Evolutionary conservation across 2,113 vertebrate genomes (phyloP).

Genomic region (Mionectes macconnelli): DNA sequence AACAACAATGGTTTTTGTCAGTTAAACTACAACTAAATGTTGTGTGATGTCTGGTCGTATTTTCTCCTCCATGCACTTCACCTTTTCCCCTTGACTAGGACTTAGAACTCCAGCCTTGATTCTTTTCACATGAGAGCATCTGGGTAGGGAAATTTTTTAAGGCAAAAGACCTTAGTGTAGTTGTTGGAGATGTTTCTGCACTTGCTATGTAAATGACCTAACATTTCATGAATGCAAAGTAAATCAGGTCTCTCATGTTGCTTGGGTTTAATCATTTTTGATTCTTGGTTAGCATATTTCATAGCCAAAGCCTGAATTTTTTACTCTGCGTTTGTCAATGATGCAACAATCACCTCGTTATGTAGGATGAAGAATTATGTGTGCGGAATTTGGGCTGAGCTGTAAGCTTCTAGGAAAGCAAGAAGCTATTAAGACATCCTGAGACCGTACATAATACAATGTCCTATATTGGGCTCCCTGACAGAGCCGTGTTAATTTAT

Average conservation of each 20-base stretch:
- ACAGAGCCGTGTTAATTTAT: background rate
- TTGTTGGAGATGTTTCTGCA: background rate
- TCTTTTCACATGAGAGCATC: background rate
- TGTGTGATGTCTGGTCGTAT: background rate
- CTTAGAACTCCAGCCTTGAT: background rate
- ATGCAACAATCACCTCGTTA: conserved; percentile 17
- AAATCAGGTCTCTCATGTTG: background rate
- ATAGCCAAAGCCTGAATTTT: background rate
- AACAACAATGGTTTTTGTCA: background rate
- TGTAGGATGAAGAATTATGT: conserved; percentile 11
- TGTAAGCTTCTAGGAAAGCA: conserved; percentile 17
- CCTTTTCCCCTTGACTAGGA: background rate
- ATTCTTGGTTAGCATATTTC: conserved; percentile 33
- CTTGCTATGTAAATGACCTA: conserved; percentile 20
- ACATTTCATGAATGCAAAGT: conserved; percentile 4
- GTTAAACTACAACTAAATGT: background rate
- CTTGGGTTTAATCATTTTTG: conserved; percentile 36
- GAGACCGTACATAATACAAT: background rate
- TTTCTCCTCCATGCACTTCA: background rate
- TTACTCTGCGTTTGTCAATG: conserved; percentile 9
- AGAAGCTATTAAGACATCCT: background rate
- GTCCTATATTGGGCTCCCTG: background rate
- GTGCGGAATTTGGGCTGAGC: conserved; percentile 40
- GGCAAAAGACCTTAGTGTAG: background rate
- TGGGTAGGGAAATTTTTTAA: background rate